phyloP scores from a whole-genome alignment of 2,888 invertebrate species.

The Metopia argyrocephala region DNA sequence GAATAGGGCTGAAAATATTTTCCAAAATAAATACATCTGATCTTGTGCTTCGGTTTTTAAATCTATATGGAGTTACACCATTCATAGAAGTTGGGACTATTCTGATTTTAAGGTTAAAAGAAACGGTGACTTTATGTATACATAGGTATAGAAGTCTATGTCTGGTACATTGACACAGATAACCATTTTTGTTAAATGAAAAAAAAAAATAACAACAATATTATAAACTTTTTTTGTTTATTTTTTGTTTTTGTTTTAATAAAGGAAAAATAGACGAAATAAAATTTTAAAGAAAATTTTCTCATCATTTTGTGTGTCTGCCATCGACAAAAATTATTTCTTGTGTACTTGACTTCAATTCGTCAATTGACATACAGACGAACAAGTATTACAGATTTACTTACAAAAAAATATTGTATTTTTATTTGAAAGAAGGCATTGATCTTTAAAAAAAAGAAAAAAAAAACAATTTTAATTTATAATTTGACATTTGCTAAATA shows the following conservation, averaged over 20 bases:
- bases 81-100: conserved; percentile 26
- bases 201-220: conserved; percentile 33
- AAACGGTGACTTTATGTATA: not conserved
- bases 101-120: conserved; percentile 9
- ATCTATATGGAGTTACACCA: too few relatives aligned
- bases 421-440: conserved; percentile 51
- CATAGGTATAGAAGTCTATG: too few relatives aligned
- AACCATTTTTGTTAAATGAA: conserved; percentile 40
- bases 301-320: conserved; percentile 13
- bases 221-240: not conserved
- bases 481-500: conserved; percentile 31
- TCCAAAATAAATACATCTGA: too few relatives aligned
- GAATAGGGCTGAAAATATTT: too few relatives aligned
- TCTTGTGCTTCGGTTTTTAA: too few relatives aligned
- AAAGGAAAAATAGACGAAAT: not conserved
- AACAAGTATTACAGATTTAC: conserved; percentile 11
- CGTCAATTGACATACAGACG: not conserved
- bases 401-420: not conserved
- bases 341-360: conserved; percentile 40
- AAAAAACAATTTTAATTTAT: not conserved
- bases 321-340: conserved; percentile 2
- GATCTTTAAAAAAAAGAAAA: conserved; percentile 46
- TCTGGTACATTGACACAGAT: conserved; percentile 42
- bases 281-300: conserved; percentile 34
- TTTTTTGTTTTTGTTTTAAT: not conserved